These are phyloP conservation scores for Rhopalosiphum nymphaeae DNA, from an alignment of 2,888 invertebrate genomes.

Conservation along the genomic window DNA sequence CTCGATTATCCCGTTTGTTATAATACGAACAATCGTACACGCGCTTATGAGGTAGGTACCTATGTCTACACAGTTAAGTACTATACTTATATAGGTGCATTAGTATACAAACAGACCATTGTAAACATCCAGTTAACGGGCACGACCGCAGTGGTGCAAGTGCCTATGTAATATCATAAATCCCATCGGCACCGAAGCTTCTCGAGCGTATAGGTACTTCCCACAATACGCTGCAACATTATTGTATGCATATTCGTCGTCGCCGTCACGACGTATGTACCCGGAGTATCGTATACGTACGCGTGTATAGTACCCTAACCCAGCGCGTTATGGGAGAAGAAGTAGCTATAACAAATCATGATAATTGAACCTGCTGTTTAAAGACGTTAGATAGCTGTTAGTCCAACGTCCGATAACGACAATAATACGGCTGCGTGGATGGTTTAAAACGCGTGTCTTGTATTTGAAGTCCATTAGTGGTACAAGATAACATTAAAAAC, in stretches of 20 bases:
- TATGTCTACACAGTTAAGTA: neutral
- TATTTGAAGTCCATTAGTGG: constrained; percentile 20
- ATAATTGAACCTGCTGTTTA: constrained; percentile 13
- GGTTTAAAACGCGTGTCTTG: constrained; percentile 35
- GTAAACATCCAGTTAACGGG: constrained; percentile 39
- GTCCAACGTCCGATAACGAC: neutral
- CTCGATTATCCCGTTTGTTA: neutral
- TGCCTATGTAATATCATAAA: constrained; percentile 25
- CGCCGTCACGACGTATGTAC: constrained; percentile 13
- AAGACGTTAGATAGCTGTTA: neutral
- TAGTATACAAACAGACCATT: neutral
- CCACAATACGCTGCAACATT: neutral
- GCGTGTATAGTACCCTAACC: neutral
- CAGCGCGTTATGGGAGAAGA: neutral
- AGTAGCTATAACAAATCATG: constrained; percentile 10
- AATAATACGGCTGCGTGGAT: neutral
- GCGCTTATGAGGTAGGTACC: no score
- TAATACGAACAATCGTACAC: constrained; percentile 39
- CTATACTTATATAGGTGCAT: neutral
- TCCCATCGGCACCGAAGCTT: constrained; percentile 10
- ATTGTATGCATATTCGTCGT: neutral
- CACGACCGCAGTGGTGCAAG: neutral
- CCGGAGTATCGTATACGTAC: neutral
- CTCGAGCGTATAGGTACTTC: neutral
- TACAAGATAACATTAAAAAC: neutral